A percentile compares a stretch with the other conserved stretches of the same genome.
These are phyloP conservation scores for Myotis daubentonii DNA, from an alignment of 2,797 vertebrate genomes.

Conservation along the genomic window DNA sequence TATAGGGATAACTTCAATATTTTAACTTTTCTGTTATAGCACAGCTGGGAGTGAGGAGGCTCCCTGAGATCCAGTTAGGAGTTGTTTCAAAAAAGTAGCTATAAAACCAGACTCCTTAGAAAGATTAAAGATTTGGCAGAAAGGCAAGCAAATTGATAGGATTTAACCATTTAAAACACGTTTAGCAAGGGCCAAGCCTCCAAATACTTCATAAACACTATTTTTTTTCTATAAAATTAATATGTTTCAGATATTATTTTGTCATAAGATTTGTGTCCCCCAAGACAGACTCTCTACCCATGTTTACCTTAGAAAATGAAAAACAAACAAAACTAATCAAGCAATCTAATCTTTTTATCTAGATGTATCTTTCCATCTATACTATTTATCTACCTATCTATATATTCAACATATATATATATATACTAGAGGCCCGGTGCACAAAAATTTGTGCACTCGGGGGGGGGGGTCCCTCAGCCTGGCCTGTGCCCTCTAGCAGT, in stretches of 20 bases:
- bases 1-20: not conserved
- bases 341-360: not conserved
- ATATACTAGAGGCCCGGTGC: too few species aligned
- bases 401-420: not conserved
- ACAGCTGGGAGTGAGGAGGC: not conserved
- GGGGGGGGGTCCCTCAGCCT: too few species aligned
- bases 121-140: not conserved
- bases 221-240: not conserved
- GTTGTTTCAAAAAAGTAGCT: not conserved
- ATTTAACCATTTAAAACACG: not conserved
- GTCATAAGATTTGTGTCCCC: not conserved
- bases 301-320: not conserved
- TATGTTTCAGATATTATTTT: slow-evolving; percentile 5
- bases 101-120: not conserved
- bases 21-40: not conserved
- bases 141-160: not conserved
- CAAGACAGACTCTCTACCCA: not conserved
- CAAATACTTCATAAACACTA: not conserved
- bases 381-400: not conserved
- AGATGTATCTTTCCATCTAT: not conserved
- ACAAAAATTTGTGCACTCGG: too few species aligned
- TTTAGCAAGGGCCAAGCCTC: not conserved
- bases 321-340: not conserved
- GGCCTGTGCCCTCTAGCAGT: too few species aligned
- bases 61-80: not conserved